Base-by-base conservation (phyloP, 2,888 invertebrate species). In the Automeris io region DNA sequence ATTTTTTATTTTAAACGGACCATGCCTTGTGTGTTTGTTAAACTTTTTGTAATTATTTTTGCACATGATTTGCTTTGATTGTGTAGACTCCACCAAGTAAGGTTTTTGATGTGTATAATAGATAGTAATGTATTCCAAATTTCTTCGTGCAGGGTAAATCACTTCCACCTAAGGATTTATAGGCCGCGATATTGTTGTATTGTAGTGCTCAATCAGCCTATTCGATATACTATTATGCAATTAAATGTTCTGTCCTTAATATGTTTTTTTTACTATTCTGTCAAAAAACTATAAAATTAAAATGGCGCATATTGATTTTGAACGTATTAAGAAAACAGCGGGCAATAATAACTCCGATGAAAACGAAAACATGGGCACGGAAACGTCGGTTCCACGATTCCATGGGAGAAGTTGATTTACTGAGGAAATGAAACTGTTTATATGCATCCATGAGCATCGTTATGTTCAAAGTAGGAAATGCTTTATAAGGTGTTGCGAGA, bases 131-230 rank as follows among this genome's bases (percentile, higher is more conserved):
- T 52, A 62, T 67, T 74, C 66, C 70, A 78, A 77, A 77, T 74
- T 79, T 76, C 72, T 80, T 75, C 80, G 81, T 82, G 81, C 81
- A 80, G 81, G 82, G 81, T 81, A 79, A 68, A 57, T 64, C 54
- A 57, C 44, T 47, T 55, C 49, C 60, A 57, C 47, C 49, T 56
- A 33, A 54, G 48, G 48, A 51, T 58, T 54, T 49, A 51, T 47
- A 52, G 45, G 54, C 57, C 58, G 54, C 57, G 46, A 56, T 60
- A 55, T 65, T 59, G 55, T 55, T 57, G 51, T 61, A 49, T 57
- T 50, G 54, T 65, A 66, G 63, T 62, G 60, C 64, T 66, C 61
- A 65, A 69, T 63, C 58, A 60, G 64, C 57, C 63, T 65, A 56
- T 57, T 41, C 51, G 57, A 58, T 57, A 53, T 55, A 61, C 55